Evolutionary conservation across 64 coral and sea anemone species (phyloP).

Genomic region (Dendronephthya gigantea): DNA sequence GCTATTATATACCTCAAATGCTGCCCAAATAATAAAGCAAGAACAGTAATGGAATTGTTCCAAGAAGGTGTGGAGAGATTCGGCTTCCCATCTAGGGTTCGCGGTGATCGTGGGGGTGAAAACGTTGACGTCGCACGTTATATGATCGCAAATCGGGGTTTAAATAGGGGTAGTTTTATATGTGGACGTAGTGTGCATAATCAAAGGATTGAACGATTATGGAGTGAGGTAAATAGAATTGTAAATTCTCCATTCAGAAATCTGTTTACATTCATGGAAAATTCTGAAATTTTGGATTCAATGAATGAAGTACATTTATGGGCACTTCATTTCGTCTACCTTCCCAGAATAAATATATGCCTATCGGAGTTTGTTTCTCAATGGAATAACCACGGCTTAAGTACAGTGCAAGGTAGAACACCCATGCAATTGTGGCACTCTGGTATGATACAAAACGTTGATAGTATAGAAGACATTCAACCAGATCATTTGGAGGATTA

Average conservation of each 20-base stretch:
- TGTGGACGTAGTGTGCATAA: conserved; percentile 1
- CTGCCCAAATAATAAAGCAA: neutral
- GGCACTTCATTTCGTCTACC: neutral
- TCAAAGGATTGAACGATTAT: conserved; percentile 3
- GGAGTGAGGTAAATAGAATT: conserved; percentile 3
- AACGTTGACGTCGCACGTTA: neutral
- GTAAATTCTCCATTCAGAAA: neutral
- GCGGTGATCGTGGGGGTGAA: neutral
- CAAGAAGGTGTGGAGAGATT: neutral
- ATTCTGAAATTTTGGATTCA: neutral
- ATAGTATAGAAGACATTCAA: neutral
- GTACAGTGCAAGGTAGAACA: neutral
- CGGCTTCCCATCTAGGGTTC: neutral
- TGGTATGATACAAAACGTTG: conserved; percentile 6
- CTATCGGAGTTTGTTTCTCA: conserved; percentile 15
- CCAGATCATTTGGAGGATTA: neutral
- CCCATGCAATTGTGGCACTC: neutral
- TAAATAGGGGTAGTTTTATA: conserved; percentile 7
- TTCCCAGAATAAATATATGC: neutral
- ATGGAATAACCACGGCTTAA: conserved; percentile 18
- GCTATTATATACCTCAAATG: conserved; percentile 5
- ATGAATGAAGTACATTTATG: neutral
- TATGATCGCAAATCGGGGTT: neutral
- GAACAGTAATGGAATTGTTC: neutral
- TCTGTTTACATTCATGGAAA: conserved; percentile 1